Evolutionary conservation across 64 coral and sea anemone species (phyloP), one percentile per base, ranked within the genome.

Genomic region (Pocillopora damicornis): DNA sequence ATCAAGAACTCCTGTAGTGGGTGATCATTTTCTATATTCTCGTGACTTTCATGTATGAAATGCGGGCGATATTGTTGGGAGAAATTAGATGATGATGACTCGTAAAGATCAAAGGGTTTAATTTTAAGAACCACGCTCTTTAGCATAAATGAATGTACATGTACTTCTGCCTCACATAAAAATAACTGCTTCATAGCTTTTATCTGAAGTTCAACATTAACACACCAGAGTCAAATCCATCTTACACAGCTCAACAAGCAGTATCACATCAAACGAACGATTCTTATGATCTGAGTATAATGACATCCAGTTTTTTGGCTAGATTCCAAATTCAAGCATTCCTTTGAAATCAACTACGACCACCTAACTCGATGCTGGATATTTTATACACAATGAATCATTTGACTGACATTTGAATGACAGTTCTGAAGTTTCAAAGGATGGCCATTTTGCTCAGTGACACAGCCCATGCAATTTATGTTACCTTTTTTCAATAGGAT

Each of bases 361-460:
- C 2, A 63, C 58, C 16, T 11, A 58, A 80, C 59, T 61, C 11
- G 62, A 8, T 20, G 59, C 58, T 42, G 37, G n/a, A 17, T 17
- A 88, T 51, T 51, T 51, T 7, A 51, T 51, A 59, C 8, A 80
- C 7, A 60, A 68, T 25, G 71, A 62, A 63, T 35, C 64, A 61
- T 68, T 86, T 65, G n/a, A 42, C 25, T 66, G 76, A 77, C 86
- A 79, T 16, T 62, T 63, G 65, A 88, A 77, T 78, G 76, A 77
- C 76, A 76, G 74, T 88, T 23, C 37, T 77, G 37, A 67, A 79
- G 62, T 66, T 77, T 8, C 22, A 15, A 73, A 87, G 20, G 67
- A 71, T 51, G 42, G 42, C 42, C 42, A 51, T 51, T 7, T 4
- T 51, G 42, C 42, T 51, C 42, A 51, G 7, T 51, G 42, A 2